Evolutionary conservation across 2,888 invertebrate genomes (phyloP).

Genomic region (Chirona hameri): DNA sequence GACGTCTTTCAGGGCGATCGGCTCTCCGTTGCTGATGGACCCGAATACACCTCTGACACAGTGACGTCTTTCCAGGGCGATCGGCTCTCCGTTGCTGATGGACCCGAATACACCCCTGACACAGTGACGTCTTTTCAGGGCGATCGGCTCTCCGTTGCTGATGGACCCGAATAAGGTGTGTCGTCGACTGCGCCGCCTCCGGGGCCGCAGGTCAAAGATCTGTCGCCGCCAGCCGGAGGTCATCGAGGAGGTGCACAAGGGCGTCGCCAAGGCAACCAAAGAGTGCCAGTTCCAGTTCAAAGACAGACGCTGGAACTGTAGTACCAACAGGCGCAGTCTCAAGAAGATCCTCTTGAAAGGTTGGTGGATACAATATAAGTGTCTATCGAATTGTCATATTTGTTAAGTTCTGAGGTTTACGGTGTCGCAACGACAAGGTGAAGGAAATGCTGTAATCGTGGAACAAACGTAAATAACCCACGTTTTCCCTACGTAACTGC

Average conservation of each 20-base stretch:
- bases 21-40: no score
- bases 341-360: conserved; percentile 81
- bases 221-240: conserved; percentile 79
- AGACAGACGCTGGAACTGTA: conserved; percentile 84
- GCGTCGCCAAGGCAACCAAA: conserved; percentile 73
- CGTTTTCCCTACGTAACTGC: no score
- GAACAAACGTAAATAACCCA: no score
- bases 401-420: no score
- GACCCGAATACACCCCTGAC: no score
- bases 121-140: conserved; percentile 44
- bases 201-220: conserved; percentile 61
- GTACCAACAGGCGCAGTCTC: conserved; percentile 71
- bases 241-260: conserved; percentile 76
- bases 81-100: no score
- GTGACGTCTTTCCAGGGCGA: no score
- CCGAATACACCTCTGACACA: no score
- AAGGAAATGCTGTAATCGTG: no score
- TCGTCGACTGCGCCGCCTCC: conserved; percentile 57
- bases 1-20: no score
- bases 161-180: conserved; percentile 86
- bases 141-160: conserved; percentile 68
- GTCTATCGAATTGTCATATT: no score
- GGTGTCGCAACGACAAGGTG: no score
- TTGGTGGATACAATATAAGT: conserved; percentile 45
- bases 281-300: conserved; percentile 87